Conservation (phyloP, 2,888 invertebrate species). For the Leptothorax acervorum region DNA sequence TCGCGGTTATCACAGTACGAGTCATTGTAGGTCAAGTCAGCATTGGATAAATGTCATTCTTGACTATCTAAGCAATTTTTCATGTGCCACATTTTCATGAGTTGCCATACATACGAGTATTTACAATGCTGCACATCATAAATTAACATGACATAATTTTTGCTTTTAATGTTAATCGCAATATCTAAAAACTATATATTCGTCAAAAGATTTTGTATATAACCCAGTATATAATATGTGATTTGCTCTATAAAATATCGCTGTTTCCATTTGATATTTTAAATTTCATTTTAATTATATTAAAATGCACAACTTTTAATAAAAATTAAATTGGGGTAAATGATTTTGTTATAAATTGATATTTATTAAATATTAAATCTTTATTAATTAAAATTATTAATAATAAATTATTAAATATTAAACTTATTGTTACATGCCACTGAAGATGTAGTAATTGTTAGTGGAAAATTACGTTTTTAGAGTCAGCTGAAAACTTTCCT, state of each 20-base stretch:
- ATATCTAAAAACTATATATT: not conserved
- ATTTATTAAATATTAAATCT: too few relatives aligned
- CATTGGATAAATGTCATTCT: not conserved
- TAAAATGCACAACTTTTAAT: not conserved
- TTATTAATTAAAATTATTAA: too few relatives aligned
- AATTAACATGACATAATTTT: not conserved
- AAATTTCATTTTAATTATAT: not conserved
- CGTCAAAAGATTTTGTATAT: too few relatives aligned
- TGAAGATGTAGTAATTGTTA: not conserved
- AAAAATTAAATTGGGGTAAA: too few relatives aligned
- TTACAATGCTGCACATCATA: not conserved
- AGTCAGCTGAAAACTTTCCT: conserved; percentile 9
- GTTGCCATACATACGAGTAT: not conserved
- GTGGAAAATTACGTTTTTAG: conserved; percentile 57
- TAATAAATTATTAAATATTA: too few relatives aligned
- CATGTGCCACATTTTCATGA: not conserved
- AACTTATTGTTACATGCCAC: too few relatives aligned
- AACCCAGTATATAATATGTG: not conserved
- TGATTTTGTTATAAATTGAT: too few relatives aligned
- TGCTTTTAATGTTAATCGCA: not conserved
- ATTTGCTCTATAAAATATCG: not conserved
- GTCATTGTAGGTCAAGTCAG: not conserved
- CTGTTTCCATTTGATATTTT: not conserved
- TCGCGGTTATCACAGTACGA: not conserved
- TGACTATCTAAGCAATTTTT: not conserved